Evolutionary conservation across 2,797 vertebrate species (phyloP), one percentile per base, ranked within the genome.

Genomic region (Adrianichthys oophorus): DNA sequence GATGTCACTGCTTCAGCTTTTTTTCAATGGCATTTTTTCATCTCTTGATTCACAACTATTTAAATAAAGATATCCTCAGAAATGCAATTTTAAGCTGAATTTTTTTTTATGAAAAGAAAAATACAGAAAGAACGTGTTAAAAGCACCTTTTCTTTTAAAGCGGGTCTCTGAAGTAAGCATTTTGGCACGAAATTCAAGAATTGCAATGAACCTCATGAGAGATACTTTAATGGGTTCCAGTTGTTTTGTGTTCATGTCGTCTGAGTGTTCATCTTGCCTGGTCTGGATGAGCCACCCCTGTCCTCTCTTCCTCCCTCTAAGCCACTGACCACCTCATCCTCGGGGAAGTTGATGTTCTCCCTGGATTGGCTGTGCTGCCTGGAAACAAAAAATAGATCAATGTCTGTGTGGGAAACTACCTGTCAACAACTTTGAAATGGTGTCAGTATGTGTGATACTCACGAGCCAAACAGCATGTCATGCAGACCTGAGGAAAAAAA

Each of bases 381-480:
- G 57, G 8, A 76, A 59, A 59, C 46, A 66, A 4, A 53, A 37
- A 48, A 56, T 46, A n/a, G 26, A 2, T 1, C 24, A 46, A 10
- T 5, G 26, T 17, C 21, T n/a, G 15, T 16, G 16, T 32, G 15
- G 10, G 21, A 24, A 45, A 42, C 42, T 7, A 49, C 15, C 10
- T 6, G 15, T 4, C 1, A 48, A 17, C 0, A 7, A 6, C 14
- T 4, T 19, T 18, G 13, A 16, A 41, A 41, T 19, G 12, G 26
- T 29, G 7, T 29, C 26, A 29, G 26, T 1, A 29, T 7, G 7
- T 29, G 32, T 37, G 48, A 17, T 82, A 93, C 94, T 93, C 89
- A 95, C 95, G 63, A 82, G 85, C 86, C 93, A 87, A 96, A 96
- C 68, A 96, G 83, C 71, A 95, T 76, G 74, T 93, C 83, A 23